Conservation (phyloP, 2,113 vertebrate genomes). For the Aviceda subcristata region DNA sequence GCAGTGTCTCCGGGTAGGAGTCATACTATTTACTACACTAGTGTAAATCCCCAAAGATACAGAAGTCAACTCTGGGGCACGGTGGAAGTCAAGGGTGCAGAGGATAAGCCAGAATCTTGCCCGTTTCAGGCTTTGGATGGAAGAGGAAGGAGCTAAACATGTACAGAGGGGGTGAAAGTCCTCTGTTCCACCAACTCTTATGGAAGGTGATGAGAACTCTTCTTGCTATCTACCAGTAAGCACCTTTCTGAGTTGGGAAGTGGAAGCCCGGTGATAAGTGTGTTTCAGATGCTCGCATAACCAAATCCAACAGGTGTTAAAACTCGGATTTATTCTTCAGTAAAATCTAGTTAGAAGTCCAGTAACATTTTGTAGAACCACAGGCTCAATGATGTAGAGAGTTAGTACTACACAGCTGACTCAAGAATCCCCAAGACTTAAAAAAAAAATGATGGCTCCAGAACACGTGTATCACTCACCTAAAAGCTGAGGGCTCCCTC, state of each 20-base stretch:
- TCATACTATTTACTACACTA: not conserved
- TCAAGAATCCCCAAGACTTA: too few relatives aligned
- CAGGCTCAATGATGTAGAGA: too few relatives aligned
- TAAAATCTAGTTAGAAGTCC: too few relatives aligned
- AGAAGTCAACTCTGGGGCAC: not conserved
- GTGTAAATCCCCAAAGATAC: not conserved
- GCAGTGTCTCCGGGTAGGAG: not conserved
- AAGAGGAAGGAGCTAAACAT: not conserved
- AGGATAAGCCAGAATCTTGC: not conserved
- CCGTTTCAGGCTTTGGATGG: not conserved
- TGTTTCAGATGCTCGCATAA: too few relatives aligned
- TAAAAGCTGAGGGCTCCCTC: too few relatives aligned
- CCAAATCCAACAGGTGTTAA: too few relatives aligned
- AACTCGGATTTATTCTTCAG: too few relatives aligned
- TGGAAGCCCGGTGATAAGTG: not conserved
- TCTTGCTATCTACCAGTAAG: not conserved
- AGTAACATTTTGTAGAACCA: too few relatives aligned
- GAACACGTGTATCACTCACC: too few relatives aligned
- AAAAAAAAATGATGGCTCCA: too few relatives aligned
- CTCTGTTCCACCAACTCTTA: not conserved
- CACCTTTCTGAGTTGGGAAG: not conserved
- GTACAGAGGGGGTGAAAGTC: fast-evolving
- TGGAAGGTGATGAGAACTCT: not conserved
- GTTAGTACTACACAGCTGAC: too few relatives aligned
- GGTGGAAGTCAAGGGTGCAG: not conserved